Evolutionary conservation across 53 echinoderm and acorn worm genomes (phyloP).

Genomic region (Stichopus horrens): DNA sequence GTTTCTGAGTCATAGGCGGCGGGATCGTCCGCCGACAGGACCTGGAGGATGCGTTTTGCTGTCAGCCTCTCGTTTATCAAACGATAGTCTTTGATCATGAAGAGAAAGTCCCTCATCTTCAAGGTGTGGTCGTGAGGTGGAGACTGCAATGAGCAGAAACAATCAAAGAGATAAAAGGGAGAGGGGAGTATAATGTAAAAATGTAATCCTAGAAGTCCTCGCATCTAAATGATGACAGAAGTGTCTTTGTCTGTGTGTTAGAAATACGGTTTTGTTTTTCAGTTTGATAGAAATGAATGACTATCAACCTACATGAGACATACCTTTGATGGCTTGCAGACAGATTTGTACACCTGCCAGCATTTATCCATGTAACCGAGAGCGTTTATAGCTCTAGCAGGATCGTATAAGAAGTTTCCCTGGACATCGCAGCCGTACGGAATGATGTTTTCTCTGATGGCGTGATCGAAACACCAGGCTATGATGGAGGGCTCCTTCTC

Average conservation of each 20-base stretch:
- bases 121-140: constrained; percentile 73
- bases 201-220: too few relatives aligned
- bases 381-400: constrained; percentile 78
- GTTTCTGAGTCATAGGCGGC: constrained; percentile 75
- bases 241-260: too few relatives aligned
- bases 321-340: constrained; percentile 84
- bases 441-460: constrained; percentile 77
- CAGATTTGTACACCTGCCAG: constrained; percentile 78
- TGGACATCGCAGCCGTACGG: constrained; percentile 81
- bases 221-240: too few relatives aligned
- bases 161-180: too few relatives aligned
- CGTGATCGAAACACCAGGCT: constrained; percentile 86
- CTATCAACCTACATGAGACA: background rate
- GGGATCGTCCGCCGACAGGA: constrained; percentile 84
- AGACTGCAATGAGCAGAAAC: constrained; percentile 34
- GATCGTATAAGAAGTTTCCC: constrained; percentile 85
- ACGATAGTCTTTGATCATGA: constrained; percentile 87
- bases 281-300: background rate
- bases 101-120: constrained; percentile 93
- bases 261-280: too few relatives aligned
- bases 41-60: constrained; percentile 77
- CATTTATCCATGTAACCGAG: constrained; percentile 94
- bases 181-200: too few relatives aligned
- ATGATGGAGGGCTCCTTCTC: constrained; percentile 48
- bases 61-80: constrained; percentile 85